Evolutionary conservation across 2,797 vertebrate genomes (phyloP).

Genomic region (Setipinna tenuifilis): DNA sequence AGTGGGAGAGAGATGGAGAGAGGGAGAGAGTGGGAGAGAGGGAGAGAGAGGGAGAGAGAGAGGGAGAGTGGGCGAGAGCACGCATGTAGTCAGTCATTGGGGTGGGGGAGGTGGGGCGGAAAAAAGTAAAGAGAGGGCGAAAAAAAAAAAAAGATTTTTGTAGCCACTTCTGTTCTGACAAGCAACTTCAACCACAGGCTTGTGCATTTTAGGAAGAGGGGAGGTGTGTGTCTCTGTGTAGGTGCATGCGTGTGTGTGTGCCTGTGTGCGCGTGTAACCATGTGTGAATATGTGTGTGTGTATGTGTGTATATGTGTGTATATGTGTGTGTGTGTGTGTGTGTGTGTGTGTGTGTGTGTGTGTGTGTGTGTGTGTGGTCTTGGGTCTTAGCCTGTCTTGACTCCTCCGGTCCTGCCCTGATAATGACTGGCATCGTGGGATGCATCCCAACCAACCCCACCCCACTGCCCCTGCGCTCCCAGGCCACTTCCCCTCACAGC

Average conservation of each 20-base stretch:
- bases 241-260: neutral
- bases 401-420: neutral
- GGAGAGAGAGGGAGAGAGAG: no score
- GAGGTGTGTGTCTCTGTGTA: no score
- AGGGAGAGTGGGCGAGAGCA: slow-evolving; percentile 24
- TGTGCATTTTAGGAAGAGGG: neutral
- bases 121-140: slow-evolving; percentile 27
- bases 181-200: neutral
- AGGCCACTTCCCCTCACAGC: neutral
- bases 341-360: neutral
- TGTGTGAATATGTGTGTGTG: slow-evolving; percentile 17
- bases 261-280: no score
- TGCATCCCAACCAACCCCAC: neutral
- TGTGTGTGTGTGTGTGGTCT: neutral
- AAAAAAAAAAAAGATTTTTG: neutral
- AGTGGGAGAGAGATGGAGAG: no score
- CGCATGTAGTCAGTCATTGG: neutral
- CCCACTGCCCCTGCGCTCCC: slow-evolving; percentile 16
- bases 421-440: neutral
- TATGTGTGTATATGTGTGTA: no score
- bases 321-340: no score
- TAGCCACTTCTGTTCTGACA: slow-evolving; percentile 17
- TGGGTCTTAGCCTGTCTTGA: neutral
- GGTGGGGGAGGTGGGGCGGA: slow-evolving; percentile 31
- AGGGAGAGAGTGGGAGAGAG: no score